Evolutionary conservation across 2,888 invertebrate genomes (phyloP), one percentile per base, ranked within the genome.

Genomic region (Phyllotreta striolata): DNA sequence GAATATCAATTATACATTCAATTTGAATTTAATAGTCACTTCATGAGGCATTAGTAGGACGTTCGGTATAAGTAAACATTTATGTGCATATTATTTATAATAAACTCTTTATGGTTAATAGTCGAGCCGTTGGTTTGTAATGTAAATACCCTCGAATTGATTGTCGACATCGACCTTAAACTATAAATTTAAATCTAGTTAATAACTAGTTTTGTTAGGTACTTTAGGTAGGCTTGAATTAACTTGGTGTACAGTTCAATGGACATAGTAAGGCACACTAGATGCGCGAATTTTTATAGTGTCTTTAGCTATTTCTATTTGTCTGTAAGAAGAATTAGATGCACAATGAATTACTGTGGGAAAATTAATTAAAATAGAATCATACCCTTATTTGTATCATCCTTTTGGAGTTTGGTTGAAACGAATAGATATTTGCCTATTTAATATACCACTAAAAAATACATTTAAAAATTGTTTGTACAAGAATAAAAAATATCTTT

Each of bases 171-270:
- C 49, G 49, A 49, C 49, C 49, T 49, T 49, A 49, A 49, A 49
- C 49, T 49, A 49, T 49, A 49, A 49, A 49, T 49, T 49, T 35
- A 49, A 49, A 49, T 35, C 49, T 35, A 49, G 49, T 49, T 49
- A 49, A 49, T 49, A 49, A 49, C 49, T 49, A 49, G 49, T 49
- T 49, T 14, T 49, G 37, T 24, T n/a, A n/a, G n/a, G n/a, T n/a
- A n/a, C n/a, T 1, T 24, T 24, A 24, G 24, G 24, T 49, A 49
- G 49, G 8, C 37, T 12, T 6, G 47, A 47, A 47, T 47, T 47
- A 14, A 47, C n/a, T 47, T 47, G 34, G 8, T 49, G 24, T 24
- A 24, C 24, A 24, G 24, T 24, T 24, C 24, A 24, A 24, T 24
- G 24, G 2, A 24, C 24, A 24, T 24, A 24, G 24, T 4, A 24